Base-by-base conservation (phyloP, 30 jellyfish, hydroid and myxozoan genomes). In the Cassiopea andromeda region DNA sequence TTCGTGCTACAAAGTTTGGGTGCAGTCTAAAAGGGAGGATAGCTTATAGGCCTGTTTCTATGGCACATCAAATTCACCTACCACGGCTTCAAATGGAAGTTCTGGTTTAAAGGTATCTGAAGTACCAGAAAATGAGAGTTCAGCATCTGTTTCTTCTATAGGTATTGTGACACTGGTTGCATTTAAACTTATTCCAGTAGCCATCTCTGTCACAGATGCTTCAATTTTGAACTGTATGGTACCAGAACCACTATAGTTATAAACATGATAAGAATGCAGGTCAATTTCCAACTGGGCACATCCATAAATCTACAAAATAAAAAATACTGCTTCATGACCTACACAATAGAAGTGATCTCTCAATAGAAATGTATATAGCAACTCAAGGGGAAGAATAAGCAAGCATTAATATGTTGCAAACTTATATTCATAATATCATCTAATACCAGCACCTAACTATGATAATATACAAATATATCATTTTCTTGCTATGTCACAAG, bases 61-160 rank as follows among this genome's bases (percentile, higher is more conserved):
- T 27, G 0, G 38, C 38, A 27, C 38, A 27, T 27, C 38, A 27
- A 27, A 27, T 27, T 27, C 38, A 27, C 91, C 47, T 48, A 96
- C 99, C 99, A 77, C 75, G 1, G 92, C 94, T 18, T 75, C 81
- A 46, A 90, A 81, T 43, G 99, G 98, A 57, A 96, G 93, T 1
- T 97, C 99, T 17, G 98, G 99, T 84, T 96, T 96, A 87, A 94
- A 94, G 48, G 60, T 38, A 50, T 49, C 92, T n/a, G 97, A 94
- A 44, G 96, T 85, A 60, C 96, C 98, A 17, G 89, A 93, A 84
- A 96, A 91, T 38, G 86, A 44, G 72, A 94, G 83, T 79, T 85
- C 43, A 1, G 85, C 90, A 18, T 78, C 84, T 7, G 64, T 83
- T 14, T 47, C 15, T 10, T 77, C 83, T 38, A 92, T 91, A 0